Evolutionary conservation across 2,888 invertebrate genomes (phyloP).

Genomic region (Enchytraeus crypticus): DNA sequence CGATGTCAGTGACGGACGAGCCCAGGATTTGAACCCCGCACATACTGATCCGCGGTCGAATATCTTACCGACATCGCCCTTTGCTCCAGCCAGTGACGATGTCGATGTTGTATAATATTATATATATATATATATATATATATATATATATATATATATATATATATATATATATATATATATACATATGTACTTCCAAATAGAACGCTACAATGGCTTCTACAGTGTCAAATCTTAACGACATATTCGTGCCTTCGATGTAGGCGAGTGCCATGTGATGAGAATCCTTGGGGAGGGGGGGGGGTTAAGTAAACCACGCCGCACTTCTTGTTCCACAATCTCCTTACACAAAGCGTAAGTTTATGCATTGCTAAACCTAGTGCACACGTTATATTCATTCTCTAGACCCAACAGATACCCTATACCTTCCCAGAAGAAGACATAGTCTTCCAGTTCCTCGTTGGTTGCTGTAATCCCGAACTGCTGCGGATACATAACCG

Average conservation of each 20-base stretch:
- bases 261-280: conserved; percentile 35
- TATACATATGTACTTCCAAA: conserved; percentile 15
- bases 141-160: too few species aligned
- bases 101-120: too few species aligned
- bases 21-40: too few species aligned
- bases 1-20: too few species aligned
- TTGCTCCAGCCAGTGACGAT: not conserved
- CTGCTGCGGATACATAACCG: conserved; percentile 56
- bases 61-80: not conserved
- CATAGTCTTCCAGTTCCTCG: conserved; percentile 64
- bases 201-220: conserved; percentile 27
- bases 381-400: conserved; percentile 52
- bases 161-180: too few species aligned
- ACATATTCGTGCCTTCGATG: conserved; percentile 29
- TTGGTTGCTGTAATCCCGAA: conserved; percentile 60
- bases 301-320: conserved; percentile 31
- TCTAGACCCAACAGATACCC: conserved; percentile 73
- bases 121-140: too few species aligned
- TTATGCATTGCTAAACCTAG: conserved; percentile 23
- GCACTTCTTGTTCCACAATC: conserved; percentile 32
- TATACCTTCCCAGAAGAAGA: conserved; percentile 75
- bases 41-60: too few species aligned
- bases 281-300: conserved; percentile 35
- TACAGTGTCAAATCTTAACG: conserved; percentile 16
- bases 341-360: conserved; percentile 32